Evolutionary conservation across 2,888 invertebrate genomes (phyloP).

Genomic region (Tupiocoris notatus): DNA sequence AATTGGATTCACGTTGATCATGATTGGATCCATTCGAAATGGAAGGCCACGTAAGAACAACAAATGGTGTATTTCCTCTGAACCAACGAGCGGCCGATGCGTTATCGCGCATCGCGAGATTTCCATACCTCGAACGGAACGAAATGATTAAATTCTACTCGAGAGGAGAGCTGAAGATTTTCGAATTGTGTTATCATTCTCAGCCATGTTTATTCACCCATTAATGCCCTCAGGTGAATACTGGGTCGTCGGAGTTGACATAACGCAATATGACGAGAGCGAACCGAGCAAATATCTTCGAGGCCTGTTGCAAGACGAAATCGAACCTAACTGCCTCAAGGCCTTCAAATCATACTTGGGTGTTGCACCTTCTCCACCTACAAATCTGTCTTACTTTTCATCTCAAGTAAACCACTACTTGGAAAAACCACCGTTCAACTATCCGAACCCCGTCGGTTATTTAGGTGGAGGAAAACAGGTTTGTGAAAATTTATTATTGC

Average conservation of each 20-base stretch:
- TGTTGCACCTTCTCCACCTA: constrained; percentile 68
- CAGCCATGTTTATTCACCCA: constrained; percentile 3
- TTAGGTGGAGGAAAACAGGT: constrained; percentile 74
- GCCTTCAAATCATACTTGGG: constrained; percentile 82
- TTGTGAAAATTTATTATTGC: too few species aligned
- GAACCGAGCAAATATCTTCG: constrained; percentile 77
- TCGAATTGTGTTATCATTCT: too few species aligned
- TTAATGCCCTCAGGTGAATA: constrained; percentile 81
- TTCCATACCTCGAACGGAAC: too few species aligned
- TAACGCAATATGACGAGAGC: constrained; percentile 78
- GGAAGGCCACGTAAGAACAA: too few species aligned
- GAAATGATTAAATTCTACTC: too few species aligned
- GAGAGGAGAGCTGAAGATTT: too few species aligned
- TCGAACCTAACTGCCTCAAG: constrained; percentile 61
- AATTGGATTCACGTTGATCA: too few species aligned
- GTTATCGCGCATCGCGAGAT: too few species aligned
- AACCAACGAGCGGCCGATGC: too few species aligned
- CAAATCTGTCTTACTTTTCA: constrained; percentile 58
- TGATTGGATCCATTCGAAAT: too few species aligned
- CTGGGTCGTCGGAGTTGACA: constrained; percentile 87
- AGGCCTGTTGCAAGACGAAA: constrained; percentile 68
- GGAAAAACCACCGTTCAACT: constrained; percentile 83
- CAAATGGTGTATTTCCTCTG: too few species aligned
- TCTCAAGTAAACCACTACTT: constrained; percentile 76
- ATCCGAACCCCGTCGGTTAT: constrained; percentile 72